A percentile compares a stretch with the other conserved stretches of the same genome.
These are phyloP conservation scores for Arctia plantaginis DNA, from an alignment of 2,888 invertebrate genomes.

Conservation along the genomic window DNA sequence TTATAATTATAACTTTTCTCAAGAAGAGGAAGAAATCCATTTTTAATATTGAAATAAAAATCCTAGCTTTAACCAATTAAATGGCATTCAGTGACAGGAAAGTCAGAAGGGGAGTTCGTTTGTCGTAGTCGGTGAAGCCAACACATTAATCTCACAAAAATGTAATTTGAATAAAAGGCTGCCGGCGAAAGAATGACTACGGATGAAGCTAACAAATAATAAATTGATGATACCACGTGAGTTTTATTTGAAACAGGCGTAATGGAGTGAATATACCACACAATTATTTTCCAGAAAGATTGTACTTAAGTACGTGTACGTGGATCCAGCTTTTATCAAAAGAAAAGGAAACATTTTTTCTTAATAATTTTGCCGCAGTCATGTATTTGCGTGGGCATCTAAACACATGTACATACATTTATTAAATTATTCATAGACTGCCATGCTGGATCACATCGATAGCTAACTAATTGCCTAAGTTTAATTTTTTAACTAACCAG, in stretches of 20 bases:
- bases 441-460: neutral
- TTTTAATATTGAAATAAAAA: neutral
- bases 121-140: neutral
- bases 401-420: neutral
- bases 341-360: neutral
- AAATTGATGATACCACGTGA: neutral
- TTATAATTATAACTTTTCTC: neutral
- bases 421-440: neutral
- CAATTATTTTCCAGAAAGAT: neutral
- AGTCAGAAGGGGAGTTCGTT: neutral
- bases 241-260: neutral
- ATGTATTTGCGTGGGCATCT: neutral
- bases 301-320: neutral
- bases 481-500: neutral
- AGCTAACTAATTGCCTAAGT: neutral
- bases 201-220: slow-evolving; percentile 1
- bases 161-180: slow-evolving; percentile 6
- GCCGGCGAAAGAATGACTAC: neutral
- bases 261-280: slow-evolving; percentile 1
- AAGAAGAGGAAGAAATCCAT: neutral
- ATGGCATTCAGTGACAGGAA: neutral
- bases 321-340: slow-evolving; percentile 1
- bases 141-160: neutral
- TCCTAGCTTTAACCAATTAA: neutral
- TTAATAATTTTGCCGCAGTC: neutral